Percentiles rank a stretch among this genome's conserved stretches.
Conservation (phyloP, 2,888 invertebrate genomes). For the Adineta ricciae region DNA sequence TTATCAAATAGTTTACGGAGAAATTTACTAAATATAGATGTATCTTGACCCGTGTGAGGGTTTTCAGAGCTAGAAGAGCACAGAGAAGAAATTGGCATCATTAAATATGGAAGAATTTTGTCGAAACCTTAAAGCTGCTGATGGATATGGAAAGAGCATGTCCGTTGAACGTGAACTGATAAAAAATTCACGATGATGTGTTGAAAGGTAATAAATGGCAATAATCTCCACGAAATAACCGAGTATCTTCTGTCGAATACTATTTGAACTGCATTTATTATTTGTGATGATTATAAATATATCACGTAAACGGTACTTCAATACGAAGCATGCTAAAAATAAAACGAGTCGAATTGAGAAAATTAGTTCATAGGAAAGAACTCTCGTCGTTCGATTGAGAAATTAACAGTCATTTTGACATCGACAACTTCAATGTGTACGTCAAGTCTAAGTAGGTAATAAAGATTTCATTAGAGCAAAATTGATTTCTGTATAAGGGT, state of each 20-base stretch:
- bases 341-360: no score
- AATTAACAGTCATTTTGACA: neutral
- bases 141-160: neutral
- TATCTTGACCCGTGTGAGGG: neutral
- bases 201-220: neutral
- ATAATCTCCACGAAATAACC: slow-evolving; percentile 1
- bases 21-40: neutral
- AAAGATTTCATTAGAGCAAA: neutral
- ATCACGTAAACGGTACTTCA: slow-evolving; percentile 20
- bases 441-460: no score
- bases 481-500: neutral
- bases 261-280: neutral
- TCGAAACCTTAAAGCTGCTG: neutral
- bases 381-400: neutral
- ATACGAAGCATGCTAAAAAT: neutral
- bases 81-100: neutral
- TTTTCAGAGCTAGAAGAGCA: neutral
- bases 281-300: neutral
- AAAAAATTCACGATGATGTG: neutral
- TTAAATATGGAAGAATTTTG: neutral
- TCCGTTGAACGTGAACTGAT: neutral
- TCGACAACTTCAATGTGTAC: neutral
- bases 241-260: neutral
- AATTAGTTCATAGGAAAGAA: no score
- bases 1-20: slow-evolving; percentile 1